Base-by-base conservation (phyloP, 1,140 invertebrate genomes). In the Planococcus citri region DNA sequence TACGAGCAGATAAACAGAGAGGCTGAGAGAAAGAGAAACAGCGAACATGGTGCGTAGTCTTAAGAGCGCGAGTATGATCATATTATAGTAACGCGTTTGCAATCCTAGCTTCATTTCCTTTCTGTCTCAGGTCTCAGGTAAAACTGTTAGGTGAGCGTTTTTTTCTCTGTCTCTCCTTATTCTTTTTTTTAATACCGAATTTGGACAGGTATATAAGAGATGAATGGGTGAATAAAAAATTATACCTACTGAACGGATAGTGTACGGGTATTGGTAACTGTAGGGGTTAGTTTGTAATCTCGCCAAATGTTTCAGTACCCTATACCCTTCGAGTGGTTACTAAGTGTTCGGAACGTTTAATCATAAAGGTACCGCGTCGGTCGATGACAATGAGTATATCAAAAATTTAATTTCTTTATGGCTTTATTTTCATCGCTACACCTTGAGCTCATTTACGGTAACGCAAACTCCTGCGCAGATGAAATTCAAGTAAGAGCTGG, bases 81-180 rank as follows among this genome's bases (percentile, higher is more conserved):
- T 20, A 64, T 64, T n/a, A n/a, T n/a, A n/a, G n/a, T n/a, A n/a
- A n/a, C 3, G 25, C 60, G 60, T 64, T 64, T 64, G 60, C 60
- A 64, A 64, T 64, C 60, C 60, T 64, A 64, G 60, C 60, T 64
- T n/a, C 60, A 64, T 64, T 64, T 64, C 60, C 60, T 64, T 64
- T 64, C 60, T 64, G 41, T 51, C 51, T 58, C 17, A 24, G 8
- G 60, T 64, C 12, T 64, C 12, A 24, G 57, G 57, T 60, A 60
- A 20, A 25, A 12, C 41, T 20, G n/a, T 33, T n/a, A 21, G 22
- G n/a, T n/a, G n/a, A 4, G 60, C 60, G 60, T 64, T 64, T 64
- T 64, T 64, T 64, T 64, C 24, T 21, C 21, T 64, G 10, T 64
- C 25, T 64, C 2, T 6, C 4, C 25, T 6, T 60, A 6, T 60